phyloP scores from a whole-genome alignment of 2,797 vertebrate genomes.

The Parambassis ranga region DNA sequence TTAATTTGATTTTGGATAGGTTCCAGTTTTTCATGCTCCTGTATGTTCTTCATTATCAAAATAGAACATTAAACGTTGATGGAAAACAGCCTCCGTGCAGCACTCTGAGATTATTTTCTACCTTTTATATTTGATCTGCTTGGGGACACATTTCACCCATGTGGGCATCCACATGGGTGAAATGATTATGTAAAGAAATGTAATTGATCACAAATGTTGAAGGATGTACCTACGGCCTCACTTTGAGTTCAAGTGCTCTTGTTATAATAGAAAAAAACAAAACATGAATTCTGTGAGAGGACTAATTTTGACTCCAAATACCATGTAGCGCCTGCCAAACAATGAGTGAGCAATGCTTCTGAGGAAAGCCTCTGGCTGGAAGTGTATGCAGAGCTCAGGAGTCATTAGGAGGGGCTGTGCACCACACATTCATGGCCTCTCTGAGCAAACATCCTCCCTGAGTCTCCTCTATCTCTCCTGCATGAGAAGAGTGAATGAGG shows the following conservation, averaged over 20 bases:
- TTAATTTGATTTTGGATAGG: background rate
- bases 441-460: constrained; percentile 57
- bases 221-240: constrained; percentile 70
- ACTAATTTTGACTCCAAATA: constrained; percentile 47
- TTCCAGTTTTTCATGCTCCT: constrained; percentile 20
- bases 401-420: constrained; percentile 41
- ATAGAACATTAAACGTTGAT: background rate
- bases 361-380: constrained; percentile 52
- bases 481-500: constrained; percentile 17
- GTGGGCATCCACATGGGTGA: too few relatives aligned
- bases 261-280: constrained; percentile 41
- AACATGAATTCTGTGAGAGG: constrained; percentile 26
- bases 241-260: constrained; percentile 75
- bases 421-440: constrained; percentile 28
- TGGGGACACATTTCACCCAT: constrained; percentile 20
- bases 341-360: constrained; percentile 38
- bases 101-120: background rate
- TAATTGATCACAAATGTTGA: constrained; percentile 60
- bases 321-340: constrained; percentile 31
- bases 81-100: constrained; percentile 9
- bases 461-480: constrained; percentile 33
- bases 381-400: constrained; percentile 58
- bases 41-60: constrained; percentile 18
- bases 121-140: background rate
- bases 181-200: constrained; percentile 34